Evolutionary conservation across 2,888 invertebrate genomes (phyloP), one percentile per base, ranked within the genome.

Genomic region (Gari tellinella): DNA sequence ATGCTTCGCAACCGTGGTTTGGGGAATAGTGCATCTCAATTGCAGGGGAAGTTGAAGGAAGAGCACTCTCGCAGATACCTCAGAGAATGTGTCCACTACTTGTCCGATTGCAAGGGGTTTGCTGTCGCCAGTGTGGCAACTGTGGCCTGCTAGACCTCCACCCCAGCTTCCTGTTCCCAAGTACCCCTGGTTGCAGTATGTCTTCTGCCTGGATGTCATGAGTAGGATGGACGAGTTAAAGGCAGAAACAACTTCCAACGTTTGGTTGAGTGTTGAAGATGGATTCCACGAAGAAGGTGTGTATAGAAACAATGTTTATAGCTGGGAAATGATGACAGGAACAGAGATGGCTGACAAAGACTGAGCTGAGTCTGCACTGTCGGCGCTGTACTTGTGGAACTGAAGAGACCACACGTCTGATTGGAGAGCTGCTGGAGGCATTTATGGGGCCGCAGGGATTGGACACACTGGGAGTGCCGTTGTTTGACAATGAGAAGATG

Each of bases 231-330:
- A 76, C n/a, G 68, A 80, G 17, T 19, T 38, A 17, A 17, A 38
- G 43, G 62, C 68, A 21, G 49, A 48, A 19, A 38, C 82, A 5
- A 82, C 82, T 0, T 78, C n/a, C 81, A 0, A 31, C 51, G 7
- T 75, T 65, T 60, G 85, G 83, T 1, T 2, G 48, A 1, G 57
- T 83, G 12, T 55, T 84, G 14, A 84, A 84, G 38, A 66, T 81
- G 45, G 82, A 82, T 45, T 85, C 84, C 14, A 84, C 83, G 2
- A 85, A 84, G 49, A 81, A 84, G 31, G 26, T 68, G 10, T 31
- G 31, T 31, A 10, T 31, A 31, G 7, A 53, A 43, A 45, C 52
- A 63, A n/a, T 43, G 45, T 31, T 53, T 45, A 25, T 52, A 43
- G 45, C 10, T 31, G 4, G 4, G 31, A 31, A 10, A 31, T 7